Conservation (phyloP, 2,888 invertebrate species). For the Phorcus lineatus region DNA sequence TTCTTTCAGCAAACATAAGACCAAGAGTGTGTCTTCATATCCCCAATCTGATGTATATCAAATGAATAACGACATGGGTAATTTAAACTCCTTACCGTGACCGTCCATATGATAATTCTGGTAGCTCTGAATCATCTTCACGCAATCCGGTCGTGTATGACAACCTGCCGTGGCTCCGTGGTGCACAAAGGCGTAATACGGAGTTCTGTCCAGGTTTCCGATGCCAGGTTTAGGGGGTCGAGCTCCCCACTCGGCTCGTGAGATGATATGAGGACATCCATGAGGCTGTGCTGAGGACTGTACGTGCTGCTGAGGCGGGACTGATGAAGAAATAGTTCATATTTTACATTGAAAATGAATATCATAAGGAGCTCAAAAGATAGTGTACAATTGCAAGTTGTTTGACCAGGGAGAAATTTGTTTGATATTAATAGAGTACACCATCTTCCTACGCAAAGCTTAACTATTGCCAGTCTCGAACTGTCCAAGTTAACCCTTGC, state of each 20-base stretch:
- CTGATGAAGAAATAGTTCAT: no score
- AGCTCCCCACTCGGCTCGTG: conserved; percentile 61
- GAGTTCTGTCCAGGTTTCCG: conserved; percentile 43
- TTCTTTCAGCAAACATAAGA: no score
- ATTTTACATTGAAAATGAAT: neutral
- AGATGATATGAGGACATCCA: conserved; percentile 53
- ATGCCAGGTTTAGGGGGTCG: conserved; percentile 42
- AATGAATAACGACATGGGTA: no score
- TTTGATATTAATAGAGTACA: no score
- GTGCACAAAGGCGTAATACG: conserved; percentile 62
- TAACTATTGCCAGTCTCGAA: no score
- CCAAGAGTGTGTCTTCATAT: no score
- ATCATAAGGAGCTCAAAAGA: no score
- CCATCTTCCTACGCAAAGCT: no score
- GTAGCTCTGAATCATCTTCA: conserved; percentile 36
- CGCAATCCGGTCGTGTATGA: conserved; percentile 38
- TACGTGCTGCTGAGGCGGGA: neutral
- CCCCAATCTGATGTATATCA: no score
- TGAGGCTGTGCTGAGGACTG: conserved; percentile 33
- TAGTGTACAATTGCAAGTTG: no score
- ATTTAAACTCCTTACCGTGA: conserved; percentile 39
- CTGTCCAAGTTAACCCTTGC: no score
- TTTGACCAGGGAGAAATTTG: no score
- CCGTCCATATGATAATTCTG: conserved; percentile 59
- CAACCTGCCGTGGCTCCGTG: conserved; percentile 76